Evolutionary conservation across 2,888 invertebrate genomes (phyloP).

Genomic region (Eupithecia abbreviata): DNA sequence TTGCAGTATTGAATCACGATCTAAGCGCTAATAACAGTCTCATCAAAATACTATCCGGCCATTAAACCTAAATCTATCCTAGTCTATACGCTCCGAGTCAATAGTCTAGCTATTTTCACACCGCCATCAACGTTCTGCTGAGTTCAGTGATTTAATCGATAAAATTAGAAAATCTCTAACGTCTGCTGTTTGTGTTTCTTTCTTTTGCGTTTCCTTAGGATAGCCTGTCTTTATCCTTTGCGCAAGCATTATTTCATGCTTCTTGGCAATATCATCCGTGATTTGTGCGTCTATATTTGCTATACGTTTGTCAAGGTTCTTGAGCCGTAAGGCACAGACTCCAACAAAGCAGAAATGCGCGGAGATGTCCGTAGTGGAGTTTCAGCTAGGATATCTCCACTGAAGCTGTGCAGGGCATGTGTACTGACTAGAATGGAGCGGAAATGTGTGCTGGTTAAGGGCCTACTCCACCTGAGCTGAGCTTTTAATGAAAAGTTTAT

Average conservation of each 20-base stretch:
- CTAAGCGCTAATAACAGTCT: conserved; percentile 20
- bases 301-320: too few relatives aligned
- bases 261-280: neutral
- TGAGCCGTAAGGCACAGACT: too few relatives aligned
- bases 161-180: conserved; percentile 59
- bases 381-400: too few relatives aligned
- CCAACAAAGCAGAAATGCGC: too few relatives aligned
- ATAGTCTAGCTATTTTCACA: conserved; percentile 54
- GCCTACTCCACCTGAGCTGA: too few relatives aligned
- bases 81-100: conserved; percentile 48
- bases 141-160: conserved; percentile 62
- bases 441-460: too few relatives aligned
- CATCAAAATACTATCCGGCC: conserved; percentile 7
- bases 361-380: too few relatives aligned
- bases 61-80: conserved; percentile 43
- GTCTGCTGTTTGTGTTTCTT: conserved; percentile 46
- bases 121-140: conserved; percentile 52
- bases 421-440: too few relatives aligned
- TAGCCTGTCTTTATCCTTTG: neutral
- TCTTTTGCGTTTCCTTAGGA: neutral
- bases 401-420: too few relatives aligned
- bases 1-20: neutral
- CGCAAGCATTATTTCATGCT: too few relatives aligned
- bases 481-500: too few relatives aligned
- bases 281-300: too few relatives aligned